Evolutionary conservation across 2,797 vertebrate genomes (phyloP), one percentile per base, ranked within the genome.

Genomic region (Argentina silus): DNA sequence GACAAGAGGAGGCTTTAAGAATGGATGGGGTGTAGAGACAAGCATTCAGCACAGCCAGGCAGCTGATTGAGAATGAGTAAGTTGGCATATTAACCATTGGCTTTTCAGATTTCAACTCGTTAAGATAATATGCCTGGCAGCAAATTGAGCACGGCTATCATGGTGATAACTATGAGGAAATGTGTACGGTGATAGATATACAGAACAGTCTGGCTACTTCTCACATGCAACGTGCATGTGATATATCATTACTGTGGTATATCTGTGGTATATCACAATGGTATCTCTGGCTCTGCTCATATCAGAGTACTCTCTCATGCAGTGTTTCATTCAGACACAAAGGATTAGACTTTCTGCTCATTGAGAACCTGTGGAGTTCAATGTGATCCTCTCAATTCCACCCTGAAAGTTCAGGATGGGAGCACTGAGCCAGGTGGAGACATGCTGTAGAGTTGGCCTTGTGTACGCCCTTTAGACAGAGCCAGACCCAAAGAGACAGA

Each of bases 31-130:
- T 21, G 14, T 5, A 74, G 14, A 67, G 63, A 59, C 0, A 21
- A 69, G 61, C 69, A 42, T 44, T 36, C 27, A 36, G 45, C 70
- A 45, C 57, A 78, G 74, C 70, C 67, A 14, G 12, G 23, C 7
- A 12, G 14, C 12, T 15, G 6, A 36, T 60, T 21, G 21, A 60
- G 57, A 5, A 60, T 14, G 57, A 12, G 21, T 14, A 53, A 53
- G 51, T 36, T 36, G 4, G 57, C 57, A 23, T 23, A 19, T 27
- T 27, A 59, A 59, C 27, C 9, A 59, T 23, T 27, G 23, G 12
- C 11, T 60, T 60, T 60, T 27, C 12, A 60, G 12, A 21, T 3
- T 27, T 12, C 1, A 27, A 59, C 10, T 23, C 21, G n/a, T 21
- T 11, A 12, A 12, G 56, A 60, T 19, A 60, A 27, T 36, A 36